phyloP scores from a whole-genome alignment of 1,140 invertebrate genomes.

The Coboldia fuscipes region DNA sequence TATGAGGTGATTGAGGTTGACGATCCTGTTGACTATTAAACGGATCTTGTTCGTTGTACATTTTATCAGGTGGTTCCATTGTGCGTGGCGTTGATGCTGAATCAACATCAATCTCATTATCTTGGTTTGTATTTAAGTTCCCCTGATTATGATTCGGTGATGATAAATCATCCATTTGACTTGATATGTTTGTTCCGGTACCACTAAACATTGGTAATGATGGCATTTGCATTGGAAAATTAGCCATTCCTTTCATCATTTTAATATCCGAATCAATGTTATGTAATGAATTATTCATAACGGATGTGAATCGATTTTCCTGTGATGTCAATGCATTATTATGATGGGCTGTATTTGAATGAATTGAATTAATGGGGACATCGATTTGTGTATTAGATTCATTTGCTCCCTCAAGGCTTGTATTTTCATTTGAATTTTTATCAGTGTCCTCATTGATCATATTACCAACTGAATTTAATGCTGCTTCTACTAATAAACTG shows the following conservation, averaged over 20 bases:
- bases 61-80: slow-evolving; percentile 3
- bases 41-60: slow-evolving; percentile 16
- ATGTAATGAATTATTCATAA: no score
- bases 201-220: slow-evolving; percentile 16
- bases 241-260: slow-evolving; percentile 20
- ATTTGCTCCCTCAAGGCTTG: slow-evolving; percentile 18
- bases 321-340: not conserved
- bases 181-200: not conserved
- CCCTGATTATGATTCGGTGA: slow-evolving; percentile 10
- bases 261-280: slow-evolving; percentile 20
- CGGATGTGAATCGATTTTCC: not conserved
- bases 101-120: slow-evolving; percentile 21
- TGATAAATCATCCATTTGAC: slow-evolving; percentile 7
- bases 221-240: slow-evolving; percentile 20
- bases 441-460: slow-evolving; percentile 20
- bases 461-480: slow-evolving; percentile 20
- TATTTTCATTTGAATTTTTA: slow-evolving; percentile 10
- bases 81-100: slow-evolving; percentile 13
- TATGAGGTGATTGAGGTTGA: slow-evolving; percentile 17
- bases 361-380: slow-evolving; percentile 8
- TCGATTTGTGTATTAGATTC: slow-evolving; percentile 18
- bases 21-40: slow-evolving; percentile 16
- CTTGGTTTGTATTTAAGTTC: slow-evolving; percentile 13
- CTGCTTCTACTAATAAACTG: slow-evolving; percentile 21
- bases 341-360: not conserved